Evolutionary conservation across 2,797 vertebrate species (phyloP), one percentile per base, ranked within the genome.

Genomic region (Cirrhinus mrigala): DNA sequence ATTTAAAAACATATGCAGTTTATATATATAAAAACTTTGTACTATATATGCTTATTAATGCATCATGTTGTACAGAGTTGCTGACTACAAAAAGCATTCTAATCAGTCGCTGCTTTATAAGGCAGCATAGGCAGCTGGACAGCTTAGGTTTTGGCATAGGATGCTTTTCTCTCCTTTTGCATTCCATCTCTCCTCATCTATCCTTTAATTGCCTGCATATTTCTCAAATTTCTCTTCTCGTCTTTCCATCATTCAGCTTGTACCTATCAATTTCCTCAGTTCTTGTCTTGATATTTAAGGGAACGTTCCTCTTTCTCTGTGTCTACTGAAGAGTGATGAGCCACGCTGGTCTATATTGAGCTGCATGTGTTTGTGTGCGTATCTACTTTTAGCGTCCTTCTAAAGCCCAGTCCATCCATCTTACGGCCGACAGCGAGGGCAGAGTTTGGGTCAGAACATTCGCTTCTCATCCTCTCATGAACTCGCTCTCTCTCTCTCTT

Each of bases 261-360:
- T 33, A 82, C 81, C 81, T 16, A 82, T 82, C 70, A 82, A 82
- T 82, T 82, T 73, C 81, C 52, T 62, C 50, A 58, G 24, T 66
- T 48, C 78, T 66, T 50, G 24, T 79, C 78, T 81, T 71, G 76
- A 78, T 78, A 24, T 82, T 44, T 74, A 50, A 74, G 24, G 81
- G 56, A 82, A 50, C 56, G 60, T 82, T 74, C 70, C 71, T 82
- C 54, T 33, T 73, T n/a, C 44, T 37, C 54, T 73, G 56, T 74
- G 81, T 64, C 56, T 74, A 80, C 90, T 89, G 90, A 90, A 91
- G 89, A 88, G 93, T 93, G 69, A 82, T 82, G 81, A 82, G 81
- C 69, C 70, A 54, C 16, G 62, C 60, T 40, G 60, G 60, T 84
- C 64, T 87, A 81, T 71, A 64, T 71, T 60, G 69, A 70, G 75